phyloP scores from a whole-genome alignment of 2,797 vertebrate genomes.

The Lemur catta region DNA sequence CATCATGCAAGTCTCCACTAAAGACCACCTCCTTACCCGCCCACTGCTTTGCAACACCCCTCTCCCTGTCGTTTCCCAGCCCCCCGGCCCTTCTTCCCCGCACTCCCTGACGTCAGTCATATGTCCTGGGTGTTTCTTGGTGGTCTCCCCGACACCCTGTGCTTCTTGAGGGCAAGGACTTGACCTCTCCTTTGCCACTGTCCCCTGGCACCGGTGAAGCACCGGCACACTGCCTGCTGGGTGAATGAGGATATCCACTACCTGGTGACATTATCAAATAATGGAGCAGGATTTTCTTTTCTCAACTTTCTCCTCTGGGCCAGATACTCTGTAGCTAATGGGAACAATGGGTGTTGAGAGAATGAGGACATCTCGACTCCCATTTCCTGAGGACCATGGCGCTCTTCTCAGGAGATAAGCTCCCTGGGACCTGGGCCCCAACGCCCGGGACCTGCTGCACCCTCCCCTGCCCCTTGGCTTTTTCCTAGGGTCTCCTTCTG shows the following conservation, averaged over 20 bases:
- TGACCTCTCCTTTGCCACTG: not conserved
- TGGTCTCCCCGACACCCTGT: not conserved
- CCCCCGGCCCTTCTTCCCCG: not conserved
- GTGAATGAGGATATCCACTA: not conserved
- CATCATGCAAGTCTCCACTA: not conserved
- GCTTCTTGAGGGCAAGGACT: not conserved
- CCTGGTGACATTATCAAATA: not conserved
- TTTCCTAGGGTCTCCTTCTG: not conserved
- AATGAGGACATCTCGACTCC: not conserved
- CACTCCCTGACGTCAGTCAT: not conserved
- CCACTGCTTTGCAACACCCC: not conserved
- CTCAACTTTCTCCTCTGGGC: not conserved
- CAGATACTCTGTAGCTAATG: not conserved
- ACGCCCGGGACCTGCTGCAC: no score
- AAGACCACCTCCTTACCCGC: not conserved
- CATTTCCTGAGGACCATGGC: not conserved
- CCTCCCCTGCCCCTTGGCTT: no score
- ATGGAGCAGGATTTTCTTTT: not conserved
- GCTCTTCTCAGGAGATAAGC: not conserved
- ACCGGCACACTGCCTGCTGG: not conserved
- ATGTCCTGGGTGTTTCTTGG: fast-evolving
- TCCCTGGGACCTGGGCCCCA: not conserved
- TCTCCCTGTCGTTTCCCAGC: no score
- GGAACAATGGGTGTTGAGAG: not conserved
- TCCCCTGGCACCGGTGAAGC: not conserved